These are phyloP conservation scores for Chloebia gouldiae DNA, from an alignment of 2,113 vertebrate genomes.

Conservation along the genomic window DNA sequence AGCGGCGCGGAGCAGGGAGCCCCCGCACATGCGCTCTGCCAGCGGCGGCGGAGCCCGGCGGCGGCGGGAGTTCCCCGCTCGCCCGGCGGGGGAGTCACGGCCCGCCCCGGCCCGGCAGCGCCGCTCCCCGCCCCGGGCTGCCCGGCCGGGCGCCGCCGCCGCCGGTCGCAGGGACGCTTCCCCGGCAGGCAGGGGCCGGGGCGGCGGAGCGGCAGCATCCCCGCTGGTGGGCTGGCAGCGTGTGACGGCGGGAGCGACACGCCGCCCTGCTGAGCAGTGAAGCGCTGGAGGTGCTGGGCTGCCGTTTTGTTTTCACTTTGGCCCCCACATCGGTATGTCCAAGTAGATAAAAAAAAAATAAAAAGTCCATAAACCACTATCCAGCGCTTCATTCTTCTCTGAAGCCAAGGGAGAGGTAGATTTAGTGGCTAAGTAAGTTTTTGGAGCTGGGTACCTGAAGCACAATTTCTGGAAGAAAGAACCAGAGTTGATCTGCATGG, in stretches of 20 bases:
- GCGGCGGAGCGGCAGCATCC: neutral
- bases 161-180: neutral
- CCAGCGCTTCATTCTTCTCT: neutral
- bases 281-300: neutral
- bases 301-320: neutral
- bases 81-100: neutral
- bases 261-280: neutral
- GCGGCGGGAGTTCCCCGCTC: slow-evolving; percentile 29
- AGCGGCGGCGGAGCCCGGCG: neutral
- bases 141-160: neutral
- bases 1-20: neutral
- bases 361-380: accelerated
- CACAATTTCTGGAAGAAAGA: neutral
- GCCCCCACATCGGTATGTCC: no score
- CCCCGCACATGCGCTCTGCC: slow-evolving; percentile 69
- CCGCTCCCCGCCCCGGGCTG: neutral
- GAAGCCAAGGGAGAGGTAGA: neutral
- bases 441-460: neutral
- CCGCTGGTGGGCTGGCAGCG: neutral
- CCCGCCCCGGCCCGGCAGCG: neutral
- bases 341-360: neutral
- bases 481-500: neutral
- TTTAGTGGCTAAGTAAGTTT: neutral
- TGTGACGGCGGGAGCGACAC: accelerated
- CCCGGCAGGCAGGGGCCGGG: neutral